Percentiles rank a stretch among this genome's conserved stretches.
Evolutionary conservation across 1,140 invertebrate genomes (phyloP).

Genomic region (Octopus bimaculoides): DNA sequence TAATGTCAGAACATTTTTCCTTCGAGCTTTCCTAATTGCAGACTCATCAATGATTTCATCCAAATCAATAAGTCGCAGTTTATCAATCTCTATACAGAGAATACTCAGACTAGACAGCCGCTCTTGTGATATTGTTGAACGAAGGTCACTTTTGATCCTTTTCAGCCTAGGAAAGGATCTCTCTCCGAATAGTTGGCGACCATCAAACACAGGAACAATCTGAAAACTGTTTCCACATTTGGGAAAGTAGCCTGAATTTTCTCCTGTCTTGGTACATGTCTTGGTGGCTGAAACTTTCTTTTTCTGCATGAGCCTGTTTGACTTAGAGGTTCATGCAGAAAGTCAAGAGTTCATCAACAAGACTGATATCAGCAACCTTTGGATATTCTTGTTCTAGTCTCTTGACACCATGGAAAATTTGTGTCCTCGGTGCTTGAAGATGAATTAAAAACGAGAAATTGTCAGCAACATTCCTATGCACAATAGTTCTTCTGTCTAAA

Average conservation of each 20-base stretch:
- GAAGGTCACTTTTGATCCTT: slow-evolving; percentile 1
- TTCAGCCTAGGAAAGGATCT: not conserved
- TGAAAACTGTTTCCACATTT: not conserved
- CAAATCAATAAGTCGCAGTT: not conserved
- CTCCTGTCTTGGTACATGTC: not conserved
- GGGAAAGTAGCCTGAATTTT: not conserved
- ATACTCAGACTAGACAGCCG: not conserved
- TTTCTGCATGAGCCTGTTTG: too few relatives aligned
- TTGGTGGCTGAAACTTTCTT: not conserved
- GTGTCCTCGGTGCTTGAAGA: too few relatives aligned
- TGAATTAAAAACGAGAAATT: too few relatives aligned
- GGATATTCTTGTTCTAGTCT: too few relatives aligned
- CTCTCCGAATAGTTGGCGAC: not conserved
- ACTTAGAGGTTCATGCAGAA: too few relatives aligned
- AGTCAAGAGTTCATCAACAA: too few relatives aligned
- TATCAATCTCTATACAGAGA: not conserved
- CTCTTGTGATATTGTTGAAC: not conserved
- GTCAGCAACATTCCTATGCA: too few relatives aligned
- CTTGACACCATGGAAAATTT: too few relatives aligned
- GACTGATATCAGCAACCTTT: too few relatives aligned
- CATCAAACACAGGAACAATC: not conserved
- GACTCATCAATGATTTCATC: not conserved
- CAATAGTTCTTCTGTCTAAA: too few relatives aligned
- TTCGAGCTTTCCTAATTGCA: not conserved
- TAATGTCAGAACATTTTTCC: not conserved